Evolutionary conservation across 1,140 invertebrate species (phyloP).

Genomic region (Mercenaria mercenaria): DNA sequence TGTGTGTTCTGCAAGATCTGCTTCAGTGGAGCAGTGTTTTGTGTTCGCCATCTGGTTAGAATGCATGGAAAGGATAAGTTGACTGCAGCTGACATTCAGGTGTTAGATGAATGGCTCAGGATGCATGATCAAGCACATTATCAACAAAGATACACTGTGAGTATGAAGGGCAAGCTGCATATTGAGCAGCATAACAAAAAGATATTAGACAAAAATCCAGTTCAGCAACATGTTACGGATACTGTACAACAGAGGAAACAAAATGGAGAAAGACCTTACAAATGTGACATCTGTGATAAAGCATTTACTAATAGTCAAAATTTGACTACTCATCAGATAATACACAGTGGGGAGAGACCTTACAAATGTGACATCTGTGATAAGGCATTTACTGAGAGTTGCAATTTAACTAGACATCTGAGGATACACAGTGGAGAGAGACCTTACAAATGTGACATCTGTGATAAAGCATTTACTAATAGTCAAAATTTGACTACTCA

Average conservation of each 20-base stretch:
- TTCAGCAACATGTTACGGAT: neutral
- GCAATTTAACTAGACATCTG: neutral
- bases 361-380: conserved; percentile 25
- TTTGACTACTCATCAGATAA: neutral
- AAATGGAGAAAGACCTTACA: neutral
- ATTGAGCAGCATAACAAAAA: neutral
- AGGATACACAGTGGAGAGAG: conserved; percentile 30
- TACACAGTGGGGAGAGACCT: conserved; percentile 23
- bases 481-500: neutral
- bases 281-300: conserved; percentile 5
- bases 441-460: neutral
- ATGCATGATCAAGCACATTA: neutral
- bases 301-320: neutral
- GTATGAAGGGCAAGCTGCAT: neutral
- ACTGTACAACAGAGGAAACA: neutral
- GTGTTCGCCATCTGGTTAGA: neutral
- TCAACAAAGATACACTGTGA: neutral
- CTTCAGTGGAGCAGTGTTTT: neutral
- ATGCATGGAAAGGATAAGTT: neutral
- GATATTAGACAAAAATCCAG: neutral
- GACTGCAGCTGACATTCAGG: neutral
- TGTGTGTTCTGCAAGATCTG: conserved; percentile 9
- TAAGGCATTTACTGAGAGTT: neutral
- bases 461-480: neutral
- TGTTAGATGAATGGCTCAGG: neutral